A percentile compares a stretch with the other conserved stretches of the same genome.
Conservation (phyloP, 1,140 invertebrate species). For the Lasioglossum baleicum region DNA sequence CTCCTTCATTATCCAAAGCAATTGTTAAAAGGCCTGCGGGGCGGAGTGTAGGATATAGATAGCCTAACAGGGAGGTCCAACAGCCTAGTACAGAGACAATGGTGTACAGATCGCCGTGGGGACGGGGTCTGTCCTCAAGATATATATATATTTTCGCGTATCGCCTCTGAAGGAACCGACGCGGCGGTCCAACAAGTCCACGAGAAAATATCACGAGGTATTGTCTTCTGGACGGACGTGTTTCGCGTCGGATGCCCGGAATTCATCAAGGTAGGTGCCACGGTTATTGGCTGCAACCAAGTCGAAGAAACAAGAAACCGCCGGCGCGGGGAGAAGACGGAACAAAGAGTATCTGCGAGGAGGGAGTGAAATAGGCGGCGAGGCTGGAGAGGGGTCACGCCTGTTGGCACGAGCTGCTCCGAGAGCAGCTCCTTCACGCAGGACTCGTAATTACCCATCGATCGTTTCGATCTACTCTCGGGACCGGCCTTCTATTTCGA, state of each 20-base stretch:
- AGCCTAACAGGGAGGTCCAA: constrained; percentile 3
- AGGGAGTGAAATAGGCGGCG: constrained; percentile 27
- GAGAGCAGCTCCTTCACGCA: constrained; percentile 74
- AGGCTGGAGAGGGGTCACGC: constrained; percentile 67
- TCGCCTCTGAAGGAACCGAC: background rate
- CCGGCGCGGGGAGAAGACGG: background rate
- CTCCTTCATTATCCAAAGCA: background rate
- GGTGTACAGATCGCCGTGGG: background rate
- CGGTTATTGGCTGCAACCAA: constrained; percentile 63
- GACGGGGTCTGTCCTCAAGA: background rate
- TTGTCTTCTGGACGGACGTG: constrained; percentile 8
- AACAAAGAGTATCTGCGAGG: constrained; percentile 57
- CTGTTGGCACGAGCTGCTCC: constrained; percentile 76
- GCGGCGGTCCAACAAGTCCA: background rate
- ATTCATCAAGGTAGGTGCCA: constrained; percentile 70
- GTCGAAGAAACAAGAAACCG: constrained; percentile 41
- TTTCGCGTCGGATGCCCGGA: constrained; percentile 47
- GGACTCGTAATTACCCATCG: constrained; percentile 75
- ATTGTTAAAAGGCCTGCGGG: background rate
- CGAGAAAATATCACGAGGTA: constrained; percentile 31
- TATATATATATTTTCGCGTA: background rate
- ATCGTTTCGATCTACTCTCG: constrained; percentile 57
- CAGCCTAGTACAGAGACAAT: constrained; percentile 11
- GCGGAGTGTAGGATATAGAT: background rate
- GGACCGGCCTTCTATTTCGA: constrained; percentile 48